A percentile compares a stretch with the other conserved stretches of the same genome.
Conservation (phyloP, 2,888 invertebrate genomes). For the Nomada fabriciana region DNA sequence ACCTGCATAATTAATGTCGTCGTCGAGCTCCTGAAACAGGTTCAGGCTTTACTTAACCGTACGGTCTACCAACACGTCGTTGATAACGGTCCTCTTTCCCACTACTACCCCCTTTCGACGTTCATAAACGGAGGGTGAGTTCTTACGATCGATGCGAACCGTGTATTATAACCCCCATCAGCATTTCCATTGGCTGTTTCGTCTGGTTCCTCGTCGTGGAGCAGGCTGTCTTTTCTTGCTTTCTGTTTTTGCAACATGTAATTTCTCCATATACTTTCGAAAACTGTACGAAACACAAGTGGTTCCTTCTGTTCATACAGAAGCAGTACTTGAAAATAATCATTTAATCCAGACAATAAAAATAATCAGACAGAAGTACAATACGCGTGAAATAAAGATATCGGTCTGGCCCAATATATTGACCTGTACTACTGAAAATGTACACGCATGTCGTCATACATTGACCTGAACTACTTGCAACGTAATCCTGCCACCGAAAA, state of each 20-base stretch:
- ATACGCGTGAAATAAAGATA: no score
- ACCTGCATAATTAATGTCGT: slow-evolving; percentile 81
- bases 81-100: slow-evolving; percentile 29
- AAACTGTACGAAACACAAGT: background rate
- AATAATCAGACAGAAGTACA: no score
- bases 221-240: background rate
- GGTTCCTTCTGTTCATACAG: no score
- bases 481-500: no score
- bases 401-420: no score
- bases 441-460: no score
- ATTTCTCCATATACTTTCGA: background rate
- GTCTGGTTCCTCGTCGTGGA: background rate
- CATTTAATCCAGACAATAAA: no score
- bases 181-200: slow-evolving; percentile 25
- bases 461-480: no score
- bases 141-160: slow-evolving; percentile 27
- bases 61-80: slow-evolving; percentile 22
- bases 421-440: no score
- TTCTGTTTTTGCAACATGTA: background rate
- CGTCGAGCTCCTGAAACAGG: slow-evolving; percentile 24
- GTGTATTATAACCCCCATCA: slow-evolving; percentile 36
- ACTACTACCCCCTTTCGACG: background rate
- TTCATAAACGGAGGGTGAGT: background rate
- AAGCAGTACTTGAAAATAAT: no score
- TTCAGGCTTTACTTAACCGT: slow-evolving; percentile 14